These are phyloP conservation scores for Hedya salicella DNA, from an alignment of 2,888 invertebrate genomes.

Conservation along the genomic window DNA sequence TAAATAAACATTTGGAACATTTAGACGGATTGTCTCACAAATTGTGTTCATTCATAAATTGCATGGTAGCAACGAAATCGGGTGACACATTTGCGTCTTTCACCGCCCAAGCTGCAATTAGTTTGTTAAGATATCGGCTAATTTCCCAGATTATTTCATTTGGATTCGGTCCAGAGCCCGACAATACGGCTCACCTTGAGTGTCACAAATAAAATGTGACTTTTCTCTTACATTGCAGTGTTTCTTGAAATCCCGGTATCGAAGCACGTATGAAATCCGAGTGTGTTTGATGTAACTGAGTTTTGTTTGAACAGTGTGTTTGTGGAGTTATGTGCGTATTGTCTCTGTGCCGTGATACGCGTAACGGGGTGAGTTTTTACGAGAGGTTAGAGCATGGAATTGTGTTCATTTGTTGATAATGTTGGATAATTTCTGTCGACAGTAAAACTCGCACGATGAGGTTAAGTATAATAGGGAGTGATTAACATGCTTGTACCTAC, in stretches of 20 bases:
- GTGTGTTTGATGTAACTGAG: slow-evolving; percentile 56
- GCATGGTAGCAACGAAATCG: not conserved
- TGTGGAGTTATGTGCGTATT: slow-evolving; percentile 51
- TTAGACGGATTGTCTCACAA: not conserved
- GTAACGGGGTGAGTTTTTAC: slow-evolving; percentile 28
- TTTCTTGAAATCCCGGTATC: slow-evolving; percentile 53
- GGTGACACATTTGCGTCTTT: slow-evolving; percentile 28
- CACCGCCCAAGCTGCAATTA: slow-evolving; percentile 32
- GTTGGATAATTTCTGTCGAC: not conserved
- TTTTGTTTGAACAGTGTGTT: slow-evolving; percentile 54
- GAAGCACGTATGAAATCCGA: slow-evolving; percentile 52
- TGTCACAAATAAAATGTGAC: slow-evolving; percentile 67
- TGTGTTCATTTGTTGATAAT: not conserved
- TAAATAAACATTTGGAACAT: slow-evolving; percentile 6
- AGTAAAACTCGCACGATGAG: not conserved
- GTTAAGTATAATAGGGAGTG: too few relatives aligned
- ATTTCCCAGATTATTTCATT: slow-evolving; percentile 47
- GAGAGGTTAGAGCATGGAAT: slow-evolving; percentile 11
- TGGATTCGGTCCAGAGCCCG: slow-evolving; percentile 66
- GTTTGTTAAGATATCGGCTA: slow-evolving; percentile 31
- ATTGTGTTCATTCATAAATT: slow-evolving; percentile 3
- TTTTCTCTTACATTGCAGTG: slow-evolving; percentile 57
- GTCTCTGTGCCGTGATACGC: slow-evolving; percentile 46
- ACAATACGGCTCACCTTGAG: slow-evolving; percentile 72
- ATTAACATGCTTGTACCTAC: too few relatives aligned